Evolutionary conservation across 2,888 invertebrate species (phyloP).

Genomic region (Tineola bisselliella): DNA sequence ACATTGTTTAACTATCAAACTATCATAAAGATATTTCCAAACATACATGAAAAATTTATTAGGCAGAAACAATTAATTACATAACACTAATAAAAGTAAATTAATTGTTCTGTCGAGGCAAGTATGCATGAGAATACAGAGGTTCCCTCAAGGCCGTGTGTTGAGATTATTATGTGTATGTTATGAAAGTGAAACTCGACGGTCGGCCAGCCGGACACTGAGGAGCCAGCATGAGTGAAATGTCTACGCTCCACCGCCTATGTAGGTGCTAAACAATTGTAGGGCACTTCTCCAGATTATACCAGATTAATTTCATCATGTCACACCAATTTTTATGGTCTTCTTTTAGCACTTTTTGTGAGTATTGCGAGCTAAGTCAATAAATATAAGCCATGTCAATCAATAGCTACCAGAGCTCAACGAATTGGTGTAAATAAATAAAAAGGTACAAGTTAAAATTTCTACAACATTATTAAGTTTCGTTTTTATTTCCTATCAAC

Average conservation of each 20-base stretch:
- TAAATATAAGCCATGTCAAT: neutral
- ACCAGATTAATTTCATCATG: neutral
- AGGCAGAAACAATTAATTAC: neutral
- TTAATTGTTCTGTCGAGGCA: neutral
- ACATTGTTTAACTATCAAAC: neutral
- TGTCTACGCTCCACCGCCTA: conserved; percentile 1
- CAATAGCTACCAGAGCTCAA: neutral
- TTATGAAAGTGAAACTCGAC: conserved; percentile 10
- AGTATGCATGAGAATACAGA: neutral
- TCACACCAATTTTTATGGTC: neutral
- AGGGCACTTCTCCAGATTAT: neutral
- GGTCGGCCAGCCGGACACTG: neutral
- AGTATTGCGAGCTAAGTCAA: neutral
- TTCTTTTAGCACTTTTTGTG: neutral
- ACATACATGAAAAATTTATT: neutral
- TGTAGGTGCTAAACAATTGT: conserved; percentile 6
- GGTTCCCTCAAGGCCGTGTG: conserved; percentile 4
- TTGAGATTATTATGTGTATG: conserved; percentile 3
- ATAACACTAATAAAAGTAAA: neutral
- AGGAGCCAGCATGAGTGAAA: neutral
- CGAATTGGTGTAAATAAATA: neutral
- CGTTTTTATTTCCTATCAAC: too few species aligned
- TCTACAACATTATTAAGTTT: too few species aligned
- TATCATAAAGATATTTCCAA: neutral
- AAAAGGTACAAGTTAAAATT: neutral